These are phyloP conservation scores for Orchesellides sinensis DNA, from an alignment of 2,888 invertebrate genomes.

Conservation along the genomic window DNA sequence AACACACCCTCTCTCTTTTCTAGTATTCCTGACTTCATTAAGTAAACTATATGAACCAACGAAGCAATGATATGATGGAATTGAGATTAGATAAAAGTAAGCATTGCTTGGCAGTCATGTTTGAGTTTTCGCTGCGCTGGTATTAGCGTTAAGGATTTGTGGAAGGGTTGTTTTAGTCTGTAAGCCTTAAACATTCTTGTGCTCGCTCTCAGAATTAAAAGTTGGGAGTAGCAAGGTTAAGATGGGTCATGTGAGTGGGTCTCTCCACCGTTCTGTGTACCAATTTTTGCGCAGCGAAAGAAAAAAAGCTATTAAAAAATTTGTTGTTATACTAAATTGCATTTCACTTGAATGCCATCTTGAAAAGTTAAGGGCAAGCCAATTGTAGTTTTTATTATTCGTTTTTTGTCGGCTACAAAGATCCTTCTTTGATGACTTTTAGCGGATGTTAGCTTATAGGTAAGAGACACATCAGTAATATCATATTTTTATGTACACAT, in stretches of 20 bases:
- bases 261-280: neutral
- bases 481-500: neutral
- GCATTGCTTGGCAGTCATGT: neutral
- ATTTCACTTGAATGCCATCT: constrained; percentile 10
- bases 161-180: neutral
- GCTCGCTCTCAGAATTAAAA: neutral
- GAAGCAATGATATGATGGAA: neutral
- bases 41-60: neutral
- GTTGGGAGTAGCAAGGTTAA: constrained; percentile 51
- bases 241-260: constrained; percentile 36
- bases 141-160: neutral
- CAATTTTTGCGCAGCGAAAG: neutral
- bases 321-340: constrained; percentile 8
- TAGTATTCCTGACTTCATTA: neutral
- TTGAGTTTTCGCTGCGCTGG: neutral
- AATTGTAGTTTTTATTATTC: neutral
- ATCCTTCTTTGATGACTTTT: neutral
- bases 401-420: constrained; percentile 29
- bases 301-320: constrained; percentile 24
- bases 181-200: neutral
- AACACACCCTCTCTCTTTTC: neutral
- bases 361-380: neutral
- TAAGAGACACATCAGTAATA: neutral
- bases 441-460: constrained; percentile 35
- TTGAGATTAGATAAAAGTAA: neutral